These are phyloP conservation scores for Meloidogyne hapla DNA, from an alignment of 1,140 invertebrate species.

Conservation along the genomic window DNA sequence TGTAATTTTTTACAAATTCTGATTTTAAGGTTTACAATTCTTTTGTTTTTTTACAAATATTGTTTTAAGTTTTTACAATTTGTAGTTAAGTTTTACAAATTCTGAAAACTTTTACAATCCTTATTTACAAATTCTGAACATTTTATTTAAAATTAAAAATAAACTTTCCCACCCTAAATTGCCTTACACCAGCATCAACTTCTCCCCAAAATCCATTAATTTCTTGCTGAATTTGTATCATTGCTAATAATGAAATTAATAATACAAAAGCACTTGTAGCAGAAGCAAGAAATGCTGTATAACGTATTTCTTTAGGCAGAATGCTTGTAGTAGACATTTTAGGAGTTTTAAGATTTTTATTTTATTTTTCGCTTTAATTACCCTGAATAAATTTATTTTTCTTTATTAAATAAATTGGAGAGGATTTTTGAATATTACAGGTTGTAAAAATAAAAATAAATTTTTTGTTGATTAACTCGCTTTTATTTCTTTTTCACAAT, in stretches of 20 bases:
- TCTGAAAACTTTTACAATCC: too few species aligned
- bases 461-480: neutral
- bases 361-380: neutral
- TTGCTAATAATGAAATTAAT: neutral
- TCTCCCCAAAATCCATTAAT: neutral
- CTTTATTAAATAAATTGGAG: neutral
- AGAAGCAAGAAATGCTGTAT: neutral
- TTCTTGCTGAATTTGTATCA: neutral
- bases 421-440: neutral
- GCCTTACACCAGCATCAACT: neutral
- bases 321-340: neutral
- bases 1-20: neutral
- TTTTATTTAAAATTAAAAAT: too few species aligned
- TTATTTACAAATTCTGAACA: too few species aligned
- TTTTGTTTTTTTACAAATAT: neutral
- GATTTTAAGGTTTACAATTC: neutral
- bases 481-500: neutral
- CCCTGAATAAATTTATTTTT: neutral
- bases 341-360: neutral
- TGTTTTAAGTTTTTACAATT: neutral
- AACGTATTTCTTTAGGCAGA: neutral
- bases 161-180: neutral
- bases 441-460: neutral
- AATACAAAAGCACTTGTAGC: neutral
- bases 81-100: too few species aligned